A percentile compares a stretch with the other conserved stretches of the same genome.
These are phyloP conservation scores for Empidonax alnorum DNA, from an alignment of 2,113 vertebrate species.

Conservation along the genomic window DNA sequence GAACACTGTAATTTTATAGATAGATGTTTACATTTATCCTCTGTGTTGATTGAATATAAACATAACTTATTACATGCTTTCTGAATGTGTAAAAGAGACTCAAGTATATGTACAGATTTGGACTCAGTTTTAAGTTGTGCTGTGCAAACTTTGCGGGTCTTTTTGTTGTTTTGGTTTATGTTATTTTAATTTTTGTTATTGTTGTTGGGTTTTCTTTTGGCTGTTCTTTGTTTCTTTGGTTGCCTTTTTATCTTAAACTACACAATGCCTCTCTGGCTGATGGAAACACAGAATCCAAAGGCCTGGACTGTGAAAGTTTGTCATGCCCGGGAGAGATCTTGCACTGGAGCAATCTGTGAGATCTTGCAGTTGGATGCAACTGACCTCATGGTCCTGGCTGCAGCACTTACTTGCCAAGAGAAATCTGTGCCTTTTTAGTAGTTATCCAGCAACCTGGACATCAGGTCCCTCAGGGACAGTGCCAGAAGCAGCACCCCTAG, in stretches of 20 bases:
- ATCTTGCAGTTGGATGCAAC: not conserved
- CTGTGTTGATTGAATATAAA: not conserved
- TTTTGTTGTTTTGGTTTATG: not conserved
- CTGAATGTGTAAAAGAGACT: not conserved
- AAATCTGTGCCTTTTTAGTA: not conserved
- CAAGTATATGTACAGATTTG: not conserved
- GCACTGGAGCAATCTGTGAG: not conserved
- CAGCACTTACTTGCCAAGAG: not conserved
- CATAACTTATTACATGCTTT: not conserved
- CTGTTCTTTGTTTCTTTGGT: not conserved
- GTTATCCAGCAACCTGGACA: not conserved
- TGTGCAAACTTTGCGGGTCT: not conserved
- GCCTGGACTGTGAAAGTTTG: not conserved
- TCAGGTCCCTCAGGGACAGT: not conserved
- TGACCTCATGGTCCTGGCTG: not conserved
- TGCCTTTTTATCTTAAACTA: not conserved
- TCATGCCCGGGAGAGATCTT: fast-evolving
- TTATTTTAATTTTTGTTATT: not conserved
- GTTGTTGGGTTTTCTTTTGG: not conserved
- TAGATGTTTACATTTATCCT: not conserved
- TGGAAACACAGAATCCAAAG: not conserved
- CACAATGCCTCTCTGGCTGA: not conserved
- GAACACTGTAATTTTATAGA: not conserved
- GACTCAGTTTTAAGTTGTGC: not conserved
- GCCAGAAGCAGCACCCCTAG: not conserved